Conservation (phyloP, 1,140 invertebrate genomes). For the roundworm (Caenorhabditis elegans) region DNA sequence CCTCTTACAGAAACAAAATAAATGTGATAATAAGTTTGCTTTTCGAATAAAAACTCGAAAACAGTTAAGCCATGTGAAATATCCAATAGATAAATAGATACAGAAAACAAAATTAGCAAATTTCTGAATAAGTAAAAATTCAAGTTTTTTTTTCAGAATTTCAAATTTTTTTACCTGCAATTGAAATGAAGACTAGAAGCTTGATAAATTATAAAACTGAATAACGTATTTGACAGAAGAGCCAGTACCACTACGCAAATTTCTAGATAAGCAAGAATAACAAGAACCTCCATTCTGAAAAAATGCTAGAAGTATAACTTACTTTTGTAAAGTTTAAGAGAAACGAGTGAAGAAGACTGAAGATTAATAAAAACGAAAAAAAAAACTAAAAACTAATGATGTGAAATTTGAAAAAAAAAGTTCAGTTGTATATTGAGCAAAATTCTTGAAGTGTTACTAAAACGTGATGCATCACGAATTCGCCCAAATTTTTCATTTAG, state of each 20-base stretch:
- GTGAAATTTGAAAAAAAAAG: too few relatives aligned
- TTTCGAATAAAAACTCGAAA: neutral
- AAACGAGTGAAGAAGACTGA: neutral
- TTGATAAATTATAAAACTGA: neutral
- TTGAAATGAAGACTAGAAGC: neutral
- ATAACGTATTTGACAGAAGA: neutral
- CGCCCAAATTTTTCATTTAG: too few relatives aligned
- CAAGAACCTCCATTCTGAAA: neutral
- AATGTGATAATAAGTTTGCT: neutral
- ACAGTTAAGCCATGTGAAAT: neutral
- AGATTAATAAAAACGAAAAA: too few relatives aligned
- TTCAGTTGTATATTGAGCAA: too few relatives aligned
- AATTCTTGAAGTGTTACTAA: too few relatives aligned
- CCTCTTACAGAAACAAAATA: neutral
- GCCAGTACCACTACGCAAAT: neutral
- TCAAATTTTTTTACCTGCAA: neutral
- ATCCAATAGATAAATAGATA: neutral
- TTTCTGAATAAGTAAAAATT: neutral
- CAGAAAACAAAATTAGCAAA: neutral
- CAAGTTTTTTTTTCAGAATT: too few relatives aligned
- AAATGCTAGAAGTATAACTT: too few relatives aligned
- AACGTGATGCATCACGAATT: too few relatives aligned
- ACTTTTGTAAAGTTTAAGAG: neutral
- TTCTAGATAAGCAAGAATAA: neutral
- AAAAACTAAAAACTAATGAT: too few relatives aligned